Conservation (phyloP, 2,797 vertebrate genomes). For the Hoplostethus mediterraneus region DNA sequence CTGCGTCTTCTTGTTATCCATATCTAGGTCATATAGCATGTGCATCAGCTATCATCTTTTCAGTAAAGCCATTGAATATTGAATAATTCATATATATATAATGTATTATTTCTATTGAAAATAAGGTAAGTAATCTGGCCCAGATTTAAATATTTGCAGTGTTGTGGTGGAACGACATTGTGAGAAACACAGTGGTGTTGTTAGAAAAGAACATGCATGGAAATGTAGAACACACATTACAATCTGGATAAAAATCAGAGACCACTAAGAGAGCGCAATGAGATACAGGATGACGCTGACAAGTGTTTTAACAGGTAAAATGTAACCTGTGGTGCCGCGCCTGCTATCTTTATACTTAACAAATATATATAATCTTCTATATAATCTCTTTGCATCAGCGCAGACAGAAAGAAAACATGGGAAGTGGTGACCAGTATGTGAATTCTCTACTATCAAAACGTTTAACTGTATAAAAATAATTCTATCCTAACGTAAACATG, state of each 20-base stretch:
- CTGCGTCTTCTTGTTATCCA: constrained; percentile 28
- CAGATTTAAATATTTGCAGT: constrained; percentile 74
- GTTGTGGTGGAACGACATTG: constrained; percentile 39
- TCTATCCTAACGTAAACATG: neutral
- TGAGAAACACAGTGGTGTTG: constrained; percentile 27
- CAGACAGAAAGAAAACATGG: neutral
- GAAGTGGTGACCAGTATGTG: neutral
- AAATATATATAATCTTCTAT: neutral
- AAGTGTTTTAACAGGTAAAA: constrained; percentile 29
- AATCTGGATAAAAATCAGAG: neutral
- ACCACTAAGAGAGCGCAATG: constrained; percentile 13
- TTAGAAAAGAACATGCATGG: constrained; percentile 55
- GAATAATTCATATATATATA: neutral
- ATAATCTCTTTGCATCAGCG: neutral
- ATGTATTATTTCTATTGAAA: constrained; percentile 6
- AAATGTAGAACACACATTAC: constrained; percentile 33
- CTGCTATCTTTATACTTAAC: neutral
- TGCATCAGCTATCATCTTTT: constrained; percentile 29
- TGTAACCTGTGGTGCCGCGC: constrained; percentile 2
- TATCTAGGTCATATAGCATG: constrained; percentile 51
- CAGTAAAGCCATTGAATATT: constrained; percentile 45
- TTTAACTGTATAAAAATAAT: neutral
- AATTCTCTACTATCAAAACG: neutral
- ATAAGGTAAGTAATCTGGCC: constrained; percentile 52
- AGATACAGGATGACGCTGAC: constrained; percentile 36